A percentile compares a stretch with the other conserved stretches of the same genome.
Conservation (phyloP, 2,888 invertebrate genomes). For the Limnephilus lunatus region DNA sequence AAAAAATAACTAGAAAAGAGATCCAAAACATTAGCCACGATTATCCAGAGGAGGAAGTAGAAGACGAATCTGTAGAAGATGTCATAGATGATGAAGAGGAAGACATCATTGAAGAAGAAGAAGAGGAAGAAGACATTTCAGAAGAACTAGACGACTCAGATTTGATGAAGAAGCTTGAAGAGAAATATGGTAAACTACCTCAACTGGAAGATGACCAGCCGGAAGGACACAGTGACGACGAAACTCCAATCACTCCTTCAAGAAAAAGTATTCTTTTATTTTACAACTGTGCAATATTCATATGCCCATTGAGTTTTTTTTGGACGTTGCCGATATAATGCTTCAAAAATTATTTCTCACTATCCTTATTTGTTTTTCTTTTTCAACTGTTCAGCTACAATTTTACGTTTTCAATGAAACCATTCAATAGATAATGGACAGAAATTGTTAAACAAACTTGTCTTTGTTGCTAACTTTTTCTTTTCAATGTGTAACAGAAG, state of each 20-base stretch:
- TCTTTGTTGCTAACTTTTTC: background rate
- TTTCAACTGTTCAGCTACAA: background rate
- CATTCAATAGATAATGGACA: background rate
- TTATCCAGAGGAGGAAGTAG: conserved; percentile 48
- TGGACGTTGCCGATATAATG: background rate
- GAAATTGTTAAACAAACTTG: background rate
- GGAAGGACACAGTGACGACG: conserved; percentile 74
- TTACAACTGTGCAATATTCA: conserved; percentile 51
- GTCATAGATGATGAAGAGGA: conserved; percentile 70
- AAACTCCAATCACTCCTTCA: conserved; percentile 68
- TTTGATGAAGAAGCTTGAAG: conserved; percentile 82
- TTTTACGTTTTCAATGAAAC: background rate
- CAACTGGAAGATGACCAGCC: conserved; percentile 72
- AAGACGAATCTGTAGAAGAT: conserved; percentile 64
- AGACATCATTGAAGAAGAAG: conserved; percentile 72
- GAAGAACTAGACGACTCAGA: conserved; percentile 85
- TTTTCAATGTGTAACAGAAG: conserved; percentile 66
- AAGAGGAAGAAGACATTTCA: conserved; percentile 76
- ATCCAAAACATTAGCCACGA: conserved; percentile 45
- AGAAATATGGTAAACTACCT: conserved; percentile 84
- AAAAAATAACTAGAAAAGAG: conserved; percentile 74
- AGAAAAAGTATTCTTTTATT: conserved; percentile 67
- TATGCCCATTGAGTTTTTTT: conserved; percentile 46
- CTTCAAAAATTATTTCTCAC: background rate
- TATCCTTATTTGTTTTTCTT: background rate